Base-by-base conservation (phyloP, 1,140 invertebrate species). In the Agrilus planipennis region DNA sequence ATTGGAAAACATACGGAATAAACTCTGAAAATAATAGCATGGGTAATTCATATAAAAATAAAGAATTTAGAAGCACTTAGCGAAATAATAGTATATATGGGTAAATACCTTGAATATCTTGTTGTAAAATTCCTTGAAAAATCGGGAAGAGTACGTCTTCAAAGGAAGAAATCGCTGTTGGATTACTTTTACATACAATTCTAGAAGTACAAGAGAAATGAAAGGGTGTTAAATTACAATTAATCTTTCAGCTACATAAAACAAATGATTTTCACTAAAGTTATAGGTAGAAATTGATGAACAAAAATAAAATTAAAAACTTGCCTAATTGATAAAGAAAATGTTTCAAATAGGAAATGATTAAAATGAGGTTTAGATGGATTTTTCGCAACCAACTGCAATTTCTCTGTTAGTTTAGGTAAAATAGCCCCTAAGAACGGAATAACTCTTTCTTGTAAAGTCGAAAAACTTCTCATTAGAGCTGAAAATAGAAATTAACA, bases 1-100 rank as follows among this genome's bases (percentile, higher is more conserved):
- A 79, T 86, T 98, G 93, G 62, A 97, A 95, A 22, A 93, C 86
- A 63, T 98, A 97, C 1, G 93, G 93, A 62, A 95, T 82, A 70
- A 97, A 97, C 68, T 97, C 93, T 86, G 58, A 5, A 17, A 34
- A 17, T 17, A 34, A 14, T 17, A 34, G 2, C 69, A 68, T 50
- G 40, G 42, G 25, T 32, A 52, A 38, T 21, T 15, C 10, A 37
- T 1, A 12, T 30, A 34, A 45, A 22, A 42, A 34, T 23, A 23
- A 19, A 37, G 11, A 40, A 9, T 17, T 31, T 31, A 15, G 12
- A 10, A n/a, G 7, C 6, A 7, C 6, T 7, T 6, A 7, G n/a
- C n/a, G 6, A 7, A 25, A 25, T 25, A 7, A 25, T 25, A 7
- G n/a, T n/a, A 25, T 25, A 7, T 25, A 25, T 25, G 23, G n/a